Evolutionary conservation across 2,888 invertebrate genomes (phyloP), one percentile per base, ranked within the genome.

Genomic region (Pheosia gnoma): DNA sequence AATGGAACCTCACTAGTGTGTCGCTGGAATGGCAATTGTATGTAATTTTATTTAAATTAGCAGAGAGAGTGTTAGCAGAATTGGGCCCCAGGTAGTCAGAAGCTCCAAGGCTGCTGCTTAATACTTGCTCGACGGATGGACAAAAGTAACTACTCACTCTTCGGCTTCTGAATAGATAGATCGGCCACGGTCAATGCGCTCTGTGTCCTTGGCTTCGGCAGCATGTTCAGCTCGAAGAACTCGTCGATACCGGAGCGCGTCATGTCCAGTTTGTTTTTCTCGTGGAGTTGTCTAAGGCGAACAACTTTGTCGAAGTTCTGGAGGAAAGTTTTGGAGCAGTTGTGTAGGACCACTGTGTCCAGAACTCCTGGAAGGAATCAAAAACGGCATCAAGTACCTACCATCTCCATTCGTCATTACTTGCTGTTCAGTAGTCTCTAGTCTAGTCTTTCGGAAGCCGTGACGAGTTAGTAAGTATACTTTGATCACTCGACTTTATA

Each of bases 271-370:
- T 87, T 91, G 65, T 93, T 87, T 58, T 84, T 87, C 45, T 85
- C 83, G 43, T 93, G 82, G 59, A 93, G 61, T 63, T 93, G 92
- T 3, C 93, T 86, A n/a, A 93, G 76, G 8, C 93, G 87, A 54
- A 95, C 94, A 45, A 94, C 94, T 58, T 90, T 90, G 77, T 96
- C 95, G 65, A 96, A 95, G 61, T 93, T 92, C 81, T 95, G 94
- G 53, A 96, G 89, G 77, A 96, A 96, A 0, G 85, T 87, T 77
- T 95, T 94, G 0, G 95, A 95, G 0, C 89, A 87, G 49, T 95
- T 94, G 49, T 95, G 94, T 38, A 96, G 94, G 4, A 84, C 80
- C 74, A 95, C 94, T 0, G 93, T 94, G 80, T 96, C 96, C 51
- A 96, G 78, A 11, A 91, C 86, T 57, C 93, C 96, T 96, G 81